phyloP scores from a whole-genome alignment of 2,888 invertebrate genomes.

The Aphelenchoides bicaudatus region DNA sequence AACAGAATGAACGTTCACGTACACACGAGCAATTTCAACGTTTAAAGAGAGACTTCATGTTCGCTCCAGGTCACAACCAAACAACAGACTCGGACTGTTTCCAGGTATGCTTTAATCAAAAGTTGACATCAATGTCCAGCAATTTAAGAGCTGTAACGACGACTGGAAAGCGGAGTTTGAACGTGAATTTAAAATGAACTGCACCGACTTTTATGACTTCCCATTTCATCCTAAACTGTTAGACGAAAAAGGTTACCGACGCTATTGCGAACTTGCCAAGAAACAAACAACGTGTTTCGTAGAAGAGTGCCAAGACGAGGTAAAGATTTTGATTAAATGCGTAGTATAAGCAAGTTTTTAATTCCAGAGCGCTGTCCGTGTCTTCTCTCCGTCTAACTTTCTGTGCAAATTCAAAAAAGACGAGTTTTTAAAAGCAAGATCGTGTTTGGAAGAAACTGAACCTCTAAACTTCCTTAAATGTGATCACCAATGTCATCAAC shows the following conservation, averaged over 20 bases:
- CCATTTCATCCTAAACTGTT: conserved; percentile 57
- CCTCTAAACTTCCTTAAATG: conserved; percentile 58
- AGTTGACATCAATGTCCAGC: conserved; percentile 7
- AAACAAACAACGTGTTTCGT: conserved; percentile 54
- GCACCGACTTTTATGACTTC: conserved; percentile 56
- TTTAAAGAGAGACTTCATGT: conserved; percentile 56
- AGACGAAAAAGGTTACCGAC: conserved; percentile 43
- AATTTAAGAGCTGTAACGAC: conserved; percentile 49
- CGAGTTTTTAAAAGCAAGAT: conserved; percentile 40
- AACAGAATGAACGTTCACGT: no score
- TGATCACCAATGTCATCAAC: conserved; percentile 51
- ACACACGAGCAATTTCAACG: conserved; percentile 24
- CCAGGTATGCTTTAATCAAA: conserved; percentile 37
- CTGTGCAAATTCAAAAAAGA: conserved; percentile 51
- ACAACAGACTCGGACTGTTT: conserved; percentile 54
- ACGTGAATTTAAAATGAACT: conserved; percentile 43
- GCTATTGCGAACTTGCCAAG: conserved; percentile 54
- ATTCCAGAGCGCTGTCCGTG: conserved; percentile 51
- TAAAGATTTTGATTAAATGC: conserved; percentile 24
- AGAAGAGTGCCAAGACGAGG: conserved; percentile 51
- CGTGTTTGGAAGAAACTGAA: conserved; percentile 52
- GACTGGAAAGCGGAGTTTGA: conserved; percentile 51
- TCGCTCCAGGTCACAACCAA: conserved; percentile 48
- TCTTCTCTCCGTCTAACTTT: conserved; percentile 58
- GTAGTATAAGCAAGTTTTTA: background rate